These are phyloP conservation scores for Hypothenemus hampei DNA, from an alignment of 1,140 invertebrate species.

Conservation along the genomic window DNA sequence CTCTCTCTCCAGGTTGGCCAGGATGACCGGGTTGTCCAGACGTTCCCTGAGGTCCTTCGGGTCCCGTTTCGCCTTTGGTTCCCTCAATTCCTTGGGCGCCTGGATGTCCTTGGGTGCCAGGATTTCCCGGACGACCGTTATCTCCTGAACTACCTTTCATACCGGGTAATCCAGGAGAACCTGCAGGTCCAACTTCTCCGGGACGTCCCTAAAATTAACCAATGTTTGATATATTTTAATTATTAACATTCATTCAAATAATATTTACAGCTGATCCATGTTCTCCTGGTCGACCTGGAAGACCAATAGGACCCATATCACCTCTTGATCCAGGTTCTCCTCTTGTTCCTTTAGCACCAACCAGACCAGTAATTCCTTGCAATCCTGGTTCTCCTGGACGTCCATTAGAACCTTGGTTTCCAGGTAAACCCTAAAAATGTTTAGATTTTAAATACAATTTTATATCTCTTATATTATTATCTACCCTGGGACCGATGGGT, in stretches of 20 bases:
- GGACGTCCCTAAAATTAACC: slow-evolving; percentile 56
- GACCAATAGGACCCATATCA: slow-evolving; percentile 66
- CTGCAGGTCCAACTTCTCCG: slow-evolving; percentile 58
- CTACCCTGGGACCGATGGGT: slow-evolving; percentile 48
- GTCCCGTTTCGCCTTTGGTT: slow-evolving; percentile 63
- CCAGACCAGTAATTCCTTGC: slow-evolving; percentile 59
- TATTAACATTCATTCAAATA: too few relatives aligned
- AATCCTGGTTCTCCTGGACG: slow-evolving; percentile 54
- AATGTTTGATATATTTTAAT: too few relatives aligned
- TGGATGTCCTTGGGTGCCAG: slow-evolving; percentile 64
- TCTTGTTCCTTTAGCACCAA: slow-evolving; percentile 67
- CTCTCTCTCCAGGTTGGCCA: slow-evolving; percentile 65
- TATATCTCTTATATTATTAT: background rate
- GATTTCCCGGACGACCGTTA: slow-evolving; percentile 59
- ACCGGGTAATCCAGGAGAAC: slow-evolving; percentile 64
- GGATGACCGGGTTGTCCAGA: slow-evolving; percentile 58
- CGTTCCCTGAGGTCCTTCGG: slow-evolving; percentile 63
- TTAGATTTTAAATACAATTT: background rate
- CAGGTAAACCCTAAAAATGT: slow-evolving; percentile 65
- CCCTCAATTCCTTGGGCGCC: slow-evolving; percentile 66
- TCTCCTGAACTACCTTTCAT: slow-evolving; percentile 70
- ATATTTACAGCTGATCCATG: slow-evolving; percentile 59
- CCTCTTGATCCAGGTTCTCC: slow-evolving; percentile 72
- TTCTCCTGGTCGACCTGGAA: slow-evolving; percentile 67
- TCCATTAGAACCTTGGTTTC: slow-evolving; percentile 53